Base-by-base conservation (phyloP, 2,888 invertebrate genomes). In the Napeogenes inachia region DNA sequence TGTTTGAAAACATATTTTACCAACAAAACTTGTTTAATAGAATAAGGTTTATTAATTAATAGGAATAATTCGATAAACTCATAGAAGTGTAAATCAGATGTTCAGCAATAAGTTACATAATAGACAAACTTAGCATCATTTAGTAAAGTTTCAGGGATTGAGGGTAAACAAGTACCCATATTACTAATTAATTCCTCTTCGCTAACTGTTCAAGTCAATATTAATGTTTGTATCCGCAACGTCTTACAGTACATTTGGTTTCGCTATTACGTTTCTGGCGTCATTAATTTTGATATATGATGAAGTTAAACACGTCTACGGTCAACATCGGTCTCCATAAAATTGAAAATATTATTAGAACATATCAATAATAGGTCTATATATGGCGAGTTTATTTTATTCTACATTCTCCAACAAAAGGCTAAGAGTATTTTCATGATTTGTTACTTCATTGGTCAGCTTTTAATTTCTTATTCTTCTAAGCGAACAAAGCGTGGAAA, bases 181-280 rank as follows among this genome's bases (percentile, higher is more conserved):
- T 64, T 60, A 61, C 45, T 66, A 66, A 66, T 66, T 61, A 66
- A 66, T 61, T 64, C 61, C 53, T 57, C 50, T 46, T 65, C 56
- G 59, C 53, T 56, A 56, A 59, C 53, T 60, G 56, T 59, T 50
- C 54, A 42, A 45, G 55, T 60, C 55, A 46, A 60, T 60, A 59
- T 62, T 64, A 66, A 61, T 64, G 56, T 63, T 42, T 50, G 30
- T 50, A 50, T 50, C 30, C 30, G 21, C 54, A 64, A 60, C 46
- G 42, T 57, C 56, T 62, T 56, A 62, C 63, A 61, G 66, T 61
- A 66, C 64, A 66, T 66, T 64, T 60, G 60, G 54, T 64, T 60
- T 62, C 56, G 47, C 59, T 62, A 56, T 59, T 57, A 42, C 53
- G 58, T 62, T 60, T 62, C 64, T 60, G 45, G 60, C 54, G 47